Evolutionary conservation across 2,797 vertebrate species (phyloP).

Genomic region (Myotis findleyi): DNA sequence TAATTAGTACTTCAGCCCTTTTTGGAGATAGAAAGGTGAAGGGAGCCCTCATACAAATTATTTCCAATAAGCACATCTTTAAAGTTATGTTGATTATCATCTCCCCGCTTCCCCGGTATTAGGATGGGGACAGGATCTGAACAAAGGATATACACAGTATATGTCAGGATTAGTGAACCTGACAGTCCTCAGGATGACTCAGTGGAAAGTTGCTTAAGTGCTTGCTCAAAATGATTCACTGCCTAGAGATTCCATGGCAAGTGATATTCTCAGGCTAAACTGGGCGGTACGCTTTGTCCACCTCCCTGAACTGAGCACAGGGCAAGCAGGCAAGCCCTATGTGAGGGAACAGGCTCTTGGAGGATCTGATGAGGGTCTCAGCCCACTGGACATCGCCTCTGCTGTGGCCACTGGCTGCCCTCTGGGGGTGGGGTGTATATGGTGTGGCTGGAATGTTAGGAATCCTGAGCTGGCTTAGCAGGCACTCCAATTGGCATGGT

Average conservation of each 20-base stretch:
- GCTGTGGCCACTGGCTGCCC: constrained; percentile 74
- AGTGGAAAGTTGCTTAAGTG: constrained; percentile 77
- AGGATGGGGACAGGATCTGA: constrained; percentile 60
- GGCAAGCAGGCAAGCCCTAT: not conserved
- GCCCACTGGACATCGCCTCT: not conserved
- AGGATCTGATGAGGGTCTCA: constrained; percentile 62
- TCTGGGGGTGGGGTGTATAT: constrained; percentile 65
- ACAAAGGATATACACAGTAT: constrained; percentile 76
- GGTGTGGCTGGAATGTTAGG: constrained; percentile 77
- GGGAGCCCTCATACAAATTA: constrained; percentile 25
- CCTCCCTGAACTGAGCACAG: constrained; percentile 62
- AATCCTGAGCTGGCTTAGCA: constrained; percentile 75
- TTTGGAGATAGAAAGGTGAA: constrained; percentile 25
- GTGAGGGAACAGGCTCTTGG: not conserved
- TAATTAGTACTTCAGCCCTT: constrained; percentile 18
- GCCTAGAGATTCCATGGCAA: constrained; percentile 66
- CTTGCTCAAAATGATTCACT: constrained; percentile 71
- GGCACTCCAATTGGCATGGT: constrained; percentile 76
- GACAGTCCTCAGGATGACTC: constrained; percentile 77
- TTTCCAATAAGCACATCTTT: constrained; percentile 49
- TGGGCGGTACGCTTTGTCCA: constrained; percentile 36
- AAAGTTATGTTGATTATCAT: constrained; percentile 54
- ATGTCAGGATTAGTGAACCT: constrained; percentile 75
- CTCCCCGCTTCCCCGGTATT: not conserved
- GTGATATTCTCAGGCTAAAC: constrained; percentile 72